These are phyloP conservation scores for Nanger granti DNA, from an alignment of 2,113 vertebrate species.

Conservation along the genomic window DNA sequence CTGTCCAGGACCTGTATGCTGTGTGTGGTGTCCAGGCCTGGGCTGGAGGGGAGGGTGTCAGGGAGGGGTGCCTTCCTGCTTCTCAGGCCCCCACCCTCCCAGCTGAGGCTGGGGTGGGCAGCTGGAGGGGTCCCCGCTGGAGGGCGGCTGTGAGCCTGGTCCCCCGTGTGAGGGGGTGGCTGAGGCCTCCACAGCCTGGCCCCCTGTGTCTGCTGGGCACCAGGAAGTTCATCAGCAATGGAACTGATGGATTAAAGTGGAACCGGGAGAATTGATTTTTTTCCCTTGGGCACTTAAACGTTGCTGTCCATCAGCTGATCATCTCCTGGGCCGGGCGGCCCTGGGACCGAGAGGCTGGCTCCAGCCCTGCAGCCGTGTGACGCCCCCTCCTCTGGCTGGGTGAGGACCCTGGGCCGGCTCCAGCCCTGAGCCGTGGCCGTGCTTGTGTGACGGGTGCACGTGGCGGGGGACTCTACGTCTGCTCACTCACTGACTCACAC, in stretches of 20 bases:
- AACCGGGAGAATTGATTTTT: constrained; percentile 10
- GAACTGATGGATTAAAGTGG: constrained; percentile 48
- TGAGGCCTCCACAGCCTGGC: too few relatives aligned
- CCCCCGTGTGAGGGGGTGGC: not conserved
- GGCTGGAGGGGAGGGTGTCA: not conserved
- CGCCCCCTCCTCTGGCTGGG: too few relatives aligned
- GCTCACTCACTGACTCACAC: not conserved
- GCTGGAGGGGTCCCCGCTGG: too few relatives aligned
- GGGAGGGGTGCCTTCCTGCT: fast-evolving
- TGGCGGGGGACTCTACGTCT: not conserved
- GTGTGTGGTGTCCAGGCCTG: not conserved
- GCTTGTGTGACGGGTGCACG: not conserved
- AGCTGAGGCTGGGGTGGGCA: not conserved
- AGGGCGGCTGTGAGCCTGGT: fast-evolving
- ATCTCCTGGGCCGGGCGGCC: not conserved
- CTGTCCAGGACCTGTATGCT: not conserved
- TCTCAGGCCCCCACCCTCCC: not conserved
- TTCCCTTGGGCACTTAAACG: not conserved
- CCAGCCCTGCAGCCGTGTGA: not conserved
- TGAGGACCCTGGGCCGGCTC: not conserved
- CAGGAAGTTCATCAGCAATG: not conserved
- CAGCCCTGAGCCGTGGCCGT: not conserved
- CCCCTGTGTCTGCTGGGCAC: not conserved
- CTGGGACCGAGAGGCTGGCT: not conserved
- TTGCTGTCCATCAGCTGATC: constrained; percentile 15